Conservation (phyloP, 1,140 invertebrate genomes). For the Pseudomyrmex dendroicus region DNA sequence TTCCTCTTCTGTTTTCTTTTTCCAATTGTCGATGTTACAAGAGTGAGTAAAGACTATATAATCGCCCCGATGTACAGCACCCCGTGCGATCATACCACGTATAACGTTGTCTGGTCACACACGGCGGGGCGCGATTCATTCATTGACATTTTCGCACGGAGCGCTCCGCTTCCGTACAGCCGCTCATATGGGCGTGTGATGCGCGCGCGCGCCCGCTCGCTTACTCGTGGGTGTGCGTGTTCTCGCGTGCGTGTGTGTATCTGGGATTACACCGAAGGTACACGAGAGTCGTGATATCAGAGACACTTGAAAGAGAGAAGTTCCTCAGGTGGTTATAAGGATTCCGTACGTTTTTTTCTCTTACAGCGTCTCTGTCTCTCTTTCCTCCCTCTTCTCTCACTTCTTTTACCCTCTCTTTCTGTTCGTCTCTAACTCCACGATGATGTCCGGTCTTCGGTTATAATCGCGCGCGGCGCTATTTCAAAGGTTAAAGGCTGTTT, state of each 20-base stretch:
- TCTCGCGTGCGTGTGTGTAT: constrained; percentile 25
- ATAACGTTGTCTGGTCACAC: constrained; percentile 42
- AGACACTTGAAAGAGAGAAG: background rate
- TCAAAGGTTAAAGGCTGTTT: constrained; percentile 60
- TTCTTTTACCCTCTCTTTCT: background rate
- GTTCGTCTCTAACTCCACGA: constrained; percentile 30
- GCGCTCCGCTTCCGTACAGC: constrained; percentile 52
- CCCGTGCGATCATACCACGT: constrained; percentile 53
- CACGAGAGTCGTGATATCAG: constrained; percentile 1
- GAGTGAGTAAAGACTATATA: background rate
- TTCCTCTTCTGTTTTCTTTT: background rate
- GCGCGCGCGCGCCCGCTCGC: constrained; percentile 23
- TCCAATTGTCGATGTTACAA: constrained; percentile 10
- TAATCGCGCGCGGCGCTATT: constrained; percentile 48
- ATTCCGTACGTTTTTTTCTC: background rate
- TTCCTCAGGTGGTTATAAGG: constrained; percentile 15
- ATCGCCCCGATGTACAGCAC: constrained; percentile 11
- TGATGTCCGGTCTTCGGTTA: constrained; percentile 43
- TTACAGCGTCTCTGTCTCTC: background rate
- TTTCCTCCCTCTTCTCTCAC: constrained; percentile 3
- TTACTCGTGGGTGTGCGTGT: constrained; percentile 4
- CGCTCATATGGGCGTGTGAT: constrained; percentile 61
- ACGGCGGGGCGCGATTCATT: constrained; percentile 43
- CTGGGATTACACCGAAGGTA: constrained; percentile 23
- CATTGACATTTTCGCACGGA: constrained; percentile 40